Conservation (phyloP, 1,140 invertebrate genomes). For the Portunus trituberculatus region DNA sequence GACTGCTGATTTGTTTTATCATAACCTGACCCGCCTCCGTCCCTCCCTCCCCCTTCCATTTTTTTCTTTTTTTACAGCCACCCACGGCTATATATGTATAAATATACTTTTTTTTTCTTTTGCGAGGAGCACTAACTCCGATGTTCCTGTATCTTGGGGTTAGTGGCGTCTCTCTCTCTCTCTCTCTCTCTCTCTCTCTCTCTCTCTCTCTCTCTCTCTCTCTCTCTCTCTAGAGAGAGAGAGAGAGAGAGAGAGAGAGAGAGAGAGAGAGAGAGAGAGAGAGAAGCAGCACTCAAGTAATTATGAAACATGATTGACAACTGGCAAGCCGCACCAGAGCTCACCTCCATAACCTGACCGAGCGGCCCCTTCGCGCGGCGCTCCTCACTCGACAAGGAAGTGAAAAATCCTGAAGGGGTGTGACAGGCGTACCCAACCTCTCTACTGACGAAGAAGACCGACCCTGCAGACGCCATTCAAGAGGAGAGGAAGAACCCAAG, state of each 20-base stretch:
- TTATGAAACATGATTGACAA: slow-evolving; percentile 13
- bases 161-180: too few species aligned
- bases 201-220: too few species aligned
- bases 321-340: neutral
- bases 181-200: too few species aligned
- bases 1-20: slow-evolving; percentile 46
- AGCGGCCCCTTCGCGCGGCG: neutral
- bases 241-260: neutral
- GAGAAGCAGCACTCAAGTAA: neutral
- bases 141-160: too few species aligned
- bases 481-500: neutral
- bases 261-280: slow-evolving; percentile 15
- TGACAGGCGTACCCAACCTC: neutral
- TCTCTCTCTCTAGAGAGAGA: too few species aligned
- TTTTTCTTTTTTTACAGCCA: slow-evolving; percentile 27
- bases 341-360: slow-evolving; percentile 3
- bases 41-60: slow-evolving; percentile 32
- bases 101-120: neutral
- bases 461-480: neutral
- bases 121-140: neutral
- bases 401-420: neutral
- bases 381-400: neutral
- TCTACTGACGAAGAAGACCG: slow-evolving; percentile 18
- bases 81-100: slow-evolving; percentile 28
- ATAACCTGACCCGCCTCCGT: slow-evolving; percentile 40